Conservation (phyloP, 2,888 invertebrate genomes). For the Gisinianus flammeolus region DNA sequence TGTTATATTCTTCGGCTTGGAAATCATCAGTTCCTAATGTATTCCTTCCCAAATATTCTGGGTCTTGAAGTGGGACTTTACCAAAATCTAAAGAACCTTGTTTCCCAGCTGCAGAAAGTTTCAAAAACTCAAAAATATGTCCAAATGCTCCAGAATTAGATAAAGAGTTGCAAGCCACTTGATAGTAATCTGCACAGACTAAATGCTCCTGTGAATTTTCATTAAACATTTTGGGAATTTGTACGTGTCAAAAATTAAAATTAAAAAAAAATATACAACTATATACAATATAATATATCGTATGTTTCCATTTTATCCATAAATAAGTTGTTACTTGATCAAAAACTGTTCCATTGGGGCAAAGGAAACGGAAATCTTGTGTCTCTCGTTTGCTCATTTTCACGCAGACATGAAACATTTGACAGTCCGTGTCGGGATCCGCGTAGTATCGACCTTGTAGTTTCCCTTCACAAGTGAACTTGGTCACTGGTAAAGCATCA, state of each 20-base stretch:
- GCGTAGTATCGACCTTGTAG: constrained; percentile 56
- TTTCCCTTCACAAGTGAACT: constrained; percentile 55
- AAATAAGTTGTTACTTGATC: constrained; percentile 50
- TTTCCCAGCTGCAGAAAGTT: constrained; percentile 48
- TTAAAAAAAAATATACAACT: too few relatives aligned
- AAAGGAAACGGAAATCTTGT: constrained; percentile 55
- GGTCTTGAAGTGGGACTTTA: constrained; percentile 46
- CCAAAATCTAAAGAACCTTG: constrained; percentile 44
- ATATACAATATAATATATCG: not conserved
- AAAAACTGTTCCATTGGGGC: constrained; percentile 58
- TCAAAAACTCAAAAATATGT: constrained; percentile 56
- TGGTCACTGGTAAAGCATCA: constrained; percentile 52
- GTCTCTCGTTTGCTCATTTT: constrained; percentile 52
- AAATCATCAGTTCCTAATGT: constrained; percentile 56
- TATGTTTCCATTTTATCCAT: not conserved
- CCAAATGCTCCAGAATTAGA: constrained; percentile 55
- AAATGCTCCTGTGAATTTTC: constrained; percentile 56
- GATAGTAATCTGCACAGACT: constrained; percentile 58
- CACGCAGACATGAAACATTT: constrained; percentile 58
- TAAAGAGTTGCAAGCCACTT: constrained; percentile 55
- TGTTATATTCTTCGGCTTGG: constrained; percentile 58
- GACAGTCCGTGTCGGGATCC: constrained; percentile 58
- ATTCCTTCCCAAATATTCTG: constrained; percentile 55
- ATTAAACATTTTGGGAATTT: too few relatives aligned
- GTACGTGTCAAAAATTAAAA: too few relatives aligned